Conservation (phyloP, 2,888 invertebrate species). For the Melikaiella ostensackeni region DNA sequence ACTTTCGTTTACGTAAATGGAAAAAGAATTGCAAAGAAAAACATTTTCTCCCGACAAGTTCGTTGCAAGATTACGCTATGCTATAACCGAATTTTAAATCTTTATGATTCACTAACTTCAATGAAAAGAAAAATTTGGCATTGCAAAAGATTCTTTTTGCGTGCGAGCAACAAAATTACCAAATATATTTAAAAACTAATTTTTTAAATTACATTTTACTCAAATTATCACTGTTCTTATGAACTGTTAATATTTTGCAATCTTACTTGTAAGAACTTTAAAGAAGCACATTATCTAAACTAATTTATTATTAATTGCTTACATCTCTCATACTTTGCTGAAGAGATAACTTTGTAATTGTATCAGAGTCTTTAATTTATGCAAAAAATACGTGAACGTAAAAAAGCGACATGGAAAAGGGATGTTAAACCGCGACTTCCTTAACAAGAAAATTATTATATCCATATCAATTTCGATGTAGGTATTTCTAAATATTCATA, state of each 20-base stretch:
- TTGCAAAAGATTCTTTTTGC: too few relatives aligned
- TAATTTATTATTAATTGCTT: not conserved
- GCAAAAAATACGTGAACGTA: not conserved
- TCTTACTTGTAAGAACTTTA: not conserved
- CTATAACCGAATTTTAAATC: too few relatives aligned
- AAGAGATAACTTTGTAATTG: conserved; percentile 3
- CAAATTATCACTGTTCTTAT: too few relatives aligned
- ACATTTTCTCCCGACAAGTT: not conserved
- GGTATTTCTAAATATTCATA: conserved; percentile 23
- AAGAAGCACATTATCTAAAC: not conserved
- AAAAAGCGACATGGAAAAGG: not conserved
- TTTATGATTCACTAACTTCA: too few relatives aligned
- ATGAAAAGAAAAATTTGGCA: too few relatives aligned
- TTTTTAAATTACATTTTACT: not conserved
- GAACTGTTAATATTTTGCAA: too few relatives aligned
- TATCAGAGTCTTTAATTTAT: not conserved
- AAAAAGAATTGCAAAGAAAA: not conserved
- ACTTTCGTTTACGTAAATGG: not conserved
- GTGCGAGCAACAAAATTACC: too few relatives aligned
- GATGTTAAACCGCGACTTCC: conserved; percentile 32
- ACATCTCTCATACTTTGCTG: not conserved
- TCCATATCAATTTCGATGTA: conserved; percentile 30
- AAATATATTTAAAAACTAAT: too few relatives aligned
- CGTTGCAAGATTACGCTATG: not conserved
- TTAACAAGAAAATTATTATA: conserved; percentile 22